Evolutionary conservation across 2,113 vertebrate species (phyloP).

Genomic region (Alaudala cheleensis): DNA sequence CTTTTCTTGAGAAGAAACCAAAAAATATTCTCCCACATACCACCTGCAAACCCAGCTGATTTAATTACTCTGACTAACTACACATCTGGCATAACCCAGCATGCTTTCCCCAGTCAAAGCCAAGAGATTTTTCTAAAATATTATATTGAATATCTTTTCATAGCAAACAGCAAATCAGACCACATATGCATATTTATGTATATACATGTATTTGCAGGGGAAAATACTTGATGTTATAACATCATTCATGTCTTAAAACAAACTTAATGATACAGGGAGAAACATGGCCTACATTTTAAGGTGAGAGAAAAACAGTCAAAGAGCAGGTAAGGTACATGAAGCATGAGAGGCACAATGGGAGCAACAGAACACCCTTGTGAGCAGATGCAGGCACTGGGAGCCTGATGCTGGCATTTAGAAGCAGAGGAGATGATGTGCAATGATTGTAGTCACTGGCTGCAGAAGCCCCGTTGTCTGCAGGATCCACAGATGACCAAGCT

Average conservation of each 20-base stretch:
- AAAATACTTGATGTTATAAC: neutral
- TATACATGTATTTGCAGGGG: neutral
- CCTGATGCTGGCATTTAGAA: neutral
- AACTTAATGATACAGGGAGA: neutral
- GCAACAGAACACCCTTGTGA: neutral
- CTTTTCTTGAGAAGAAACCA: neutral
- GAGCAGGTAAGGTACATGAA: neutral
- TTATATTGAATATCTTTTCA: neutral
- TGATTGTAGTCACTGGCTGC: neutral
- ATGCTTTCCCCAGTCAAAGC: neutral
- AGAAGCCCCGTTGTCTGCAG: neutral
- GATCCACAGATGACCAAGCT: neutral
- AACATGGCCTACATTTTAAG: neutral
- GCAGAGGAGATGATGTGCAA: accelerated
- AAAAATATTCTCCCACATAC: neutral
- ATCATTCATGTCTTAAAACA: neutral
- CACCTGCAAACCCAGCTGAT: neutral
- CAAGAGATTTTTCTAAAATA: neutral
- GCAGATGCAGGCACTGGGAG: accelerated
- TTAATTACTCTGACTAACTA: slow-evolving; percentile 12
- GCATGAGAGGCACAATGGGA: neutral
- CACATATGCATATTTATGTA: neutral
- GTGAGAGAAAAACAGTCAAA: neutral
- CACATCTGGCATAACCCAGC: neutral
- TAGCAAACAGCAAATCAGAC: neutral